These are phyloP conservation scores for Syngnathoides biaculeatus DNA, from an alignment of 2,113 vertebrate species.

Conservation along the genomic window DNA sequence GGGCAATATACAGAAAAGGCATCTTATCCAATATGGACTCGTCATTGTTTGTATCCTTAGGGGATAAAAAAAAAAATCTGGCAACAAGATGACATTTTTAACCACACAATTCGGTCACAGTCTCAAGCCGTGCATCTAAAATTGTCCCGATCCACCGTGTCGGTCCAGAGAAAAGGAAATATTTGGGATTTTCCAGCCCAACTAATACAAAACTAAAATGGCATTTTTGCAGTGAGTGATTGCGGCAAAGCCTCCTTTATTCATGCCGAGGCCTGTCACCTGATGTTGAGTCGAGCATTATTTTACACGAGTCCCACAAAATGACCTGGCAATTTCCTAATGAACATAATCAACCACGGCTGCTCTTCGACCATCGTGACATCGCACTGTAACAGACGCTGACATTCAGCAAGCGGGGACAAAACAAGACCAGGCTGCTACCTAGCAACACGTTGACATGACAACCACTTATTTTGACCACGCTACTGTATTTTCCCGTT, in stretches of 20 bases:
- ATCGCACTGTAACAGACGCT: background rate
- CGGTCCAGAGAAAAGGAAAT: no score
- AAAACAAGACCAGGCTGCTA: background rate
- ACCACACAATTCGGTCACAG: no score
- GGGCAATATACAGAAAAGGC: no score
- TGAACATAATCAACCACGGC: slow-evolving; percentile 3
- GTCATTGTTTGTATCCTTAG: no score
- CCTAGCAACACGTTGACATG: slow-evolving; percentile 10
- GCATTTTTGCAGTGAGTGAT: background rate
- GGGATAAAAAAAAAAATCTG: no score
- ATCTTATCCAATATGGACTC: no score
- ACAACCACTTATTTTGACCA: background rate
- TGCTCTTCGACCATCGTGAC: background rate
- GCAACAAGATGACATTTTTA: no score
- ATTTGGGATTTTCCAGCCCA: no score
- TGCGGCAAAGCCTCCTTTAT: background rate
- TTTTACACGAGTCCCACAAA: background rate
- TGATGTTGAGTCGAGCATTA: background rate
- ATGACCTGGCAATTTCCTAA: no score
- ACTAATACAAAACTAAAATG: no score
- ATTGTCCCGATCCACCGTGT: no score
- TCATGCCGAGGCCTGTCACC: background rate
- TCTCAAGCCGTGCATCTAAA: no score
- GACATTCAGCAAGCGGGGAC: slow-evolving; percentile 1
- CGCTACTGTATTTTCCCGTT: background rate